Base-by-base conservation (phyloP, 2,888 invertebrate genomes). In the Drosophila quinaria region DNA sequence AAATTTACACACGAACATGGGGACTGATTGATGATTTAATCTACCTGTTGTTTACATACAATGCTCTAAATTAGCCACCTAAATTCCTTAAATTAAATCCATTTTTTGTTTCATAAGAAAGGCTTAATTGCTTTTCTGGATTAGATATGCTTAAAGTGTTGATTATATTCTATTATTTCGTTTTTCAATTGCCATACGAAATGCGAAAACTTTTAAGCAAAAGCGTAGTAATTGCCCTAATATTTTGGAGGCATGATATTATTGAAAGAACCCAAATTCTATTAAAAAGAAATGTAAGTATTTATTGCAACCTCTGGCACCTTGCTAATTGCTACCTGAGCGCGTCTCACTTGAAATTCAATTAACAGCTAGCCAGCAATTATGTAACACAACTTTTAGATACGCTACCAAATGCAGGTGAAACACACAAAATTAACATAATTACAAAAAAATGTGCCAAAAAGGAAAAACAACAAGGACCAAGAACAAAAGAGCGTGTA, bases 281-380 rank as follows among this genome's bases (percentile, higher is more conserved):
- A 61, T 66, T 35, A 39, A 35, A 17, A 50, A 17, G n/a, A 49
- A 59, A 70, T 47, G 15, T 29, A 8, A 29, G 29, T 51, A 41
- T 50, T 33, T 35, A n/a, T 42, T 46, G 29, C n/a, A 29, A 37
- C 63, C 47, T 44, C 35, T 54, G 50, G 59, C 49, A 33, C 35
- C 35, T 37, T 35, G 9, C 9, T 73, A 84, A 81, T 81, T 73
- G 63, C 47, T 63, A 39, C 41, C 41, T 60, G 62, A 54, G 59
- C 69, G 64, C 58, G 59, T 62, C 66, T 68, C 68, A 64, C 56
- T 56, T 25, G 62, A 79, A 81, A 86, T 83, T 86, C 83, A 83
- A 83, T 83, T 83, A 83, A 74, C 77, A 83, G 51, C 70, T 63
- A 47, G 49, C 51, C 70, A 55, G 63, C 66, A 83, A 81, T 83